Percentiles rank a stretch among this genome's conserved stretches.
phyloP scores from a whole-genome alignment of 2,888 invertebrate genomes.

The Nephrotoma appendiculata region DNA sequence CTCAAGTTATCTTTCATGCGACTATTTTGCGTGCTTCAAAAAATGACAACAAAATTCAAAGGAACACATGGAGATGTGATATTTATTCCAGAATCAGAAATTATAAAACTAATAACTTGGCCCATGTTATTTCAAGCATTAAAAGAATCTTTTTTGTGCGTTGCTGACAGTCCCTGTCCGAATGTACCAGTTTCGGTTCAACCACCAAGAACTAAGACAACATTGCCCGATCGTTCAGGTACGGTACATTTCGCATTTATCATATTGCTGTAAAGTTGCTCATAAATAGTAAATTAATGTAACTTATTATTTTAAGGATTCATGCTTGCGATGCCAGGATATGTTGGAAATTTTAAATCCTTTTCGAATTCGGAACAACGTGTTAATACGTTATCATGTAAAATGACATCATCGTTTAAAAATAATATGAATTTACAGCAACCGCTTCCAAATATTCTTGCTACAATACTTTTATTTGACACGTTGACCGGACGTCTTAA shows the following conservation, averaged over 20 bases:
- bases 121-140: constrained; percentile 27
- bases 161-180: constrained; percentile 9
- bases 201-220: constrained; percentile 24
- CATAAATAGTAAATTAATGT: not conserved
- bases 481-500: constrained; percentile 30
- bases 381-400: constrained; percentile 32
- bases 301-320: not conserved
- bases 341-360: constrained; percentile 25
- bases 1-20: too few species aligned
- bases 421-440: constrained; percentile 23
- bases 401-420: constrained; percentile 33
- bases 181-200: constrained; percentile 20
- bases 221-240: constrained; percentile 4
- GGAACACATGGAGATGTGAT: not conserved
- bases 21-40: too few species aligned
- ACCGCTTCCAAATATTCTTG: constrained; percentile 29
- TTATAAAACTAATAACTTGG: constrained; percentile 23
- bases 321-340: constrained; percentile 30
- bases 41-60: not conserved
- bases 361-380: constrained; percentile 11
- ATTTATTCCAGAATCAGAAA: not conserved
- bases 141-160: constrained; percentile 28
- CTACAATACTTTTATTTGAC: constrained; percentile 34
- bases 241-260: not conserved
- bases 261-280: not conserved